Evolutionary conservation across 2,888 invertebrate genomes (phyloP), one percentile per base, ranked within the genome.

Genomic region (Microctonus brassicae): DNA sequence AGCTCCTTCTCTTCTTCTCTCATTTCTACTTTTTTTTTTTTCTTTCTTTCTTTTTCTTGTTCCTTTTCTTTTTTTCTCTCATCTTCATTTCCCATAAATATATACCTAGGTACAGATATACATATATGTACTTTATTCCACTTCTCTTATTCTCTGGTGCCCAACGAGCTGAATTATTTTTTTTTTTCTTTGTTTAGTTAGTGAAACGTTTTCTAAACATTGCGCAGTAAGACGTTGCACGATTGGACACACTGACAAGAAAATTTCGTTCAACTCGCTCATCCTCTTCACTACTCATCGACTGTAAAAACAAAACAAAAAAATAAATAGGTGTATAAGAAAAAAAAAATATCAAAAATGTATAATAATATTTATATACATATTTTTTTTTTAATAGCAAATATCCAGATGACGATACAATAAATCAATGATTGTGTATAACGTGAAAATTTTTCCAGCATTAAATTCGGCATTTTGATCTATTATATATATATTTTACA

Each of bases 181-280:
- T 58, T 60, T 53, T 72, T 69, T 22, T 63, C 29, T 65, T 65
- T 55, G 58, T 70, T 42, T 33, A 64, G 42, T 42, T 20, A 29
- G 39, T 33, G 47, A 39, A 61, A 66, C 60, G 53, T 71, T 71
- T 66, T 47, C 66, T 53, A 71, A 71, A 71, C 66, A 66, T 66
- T 58, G 53, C 66, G n/a, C 29, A 24, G 26, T 66, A 39, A 57
- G 24, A 57, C 26, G 34, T 57, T 34, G 39, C 13, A 57, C 66
- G 33, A 57, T 22, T 65, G 47, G 13, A 55, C 63, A 39, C 24
- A 47, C n/a, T 42, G 26, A 47, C 17, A 9, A 9, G 7, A 47
- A 63, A 64, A 53, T 52, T 64, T 33, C 17, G 2, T 63, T 47
- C 26, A 39, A 61, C 61, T 61, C 61, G 26, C 63, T n/a, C n/a